Conservation (phyloP, 2,888 invertebrate species). For the Tridacna crocea region DNA sequence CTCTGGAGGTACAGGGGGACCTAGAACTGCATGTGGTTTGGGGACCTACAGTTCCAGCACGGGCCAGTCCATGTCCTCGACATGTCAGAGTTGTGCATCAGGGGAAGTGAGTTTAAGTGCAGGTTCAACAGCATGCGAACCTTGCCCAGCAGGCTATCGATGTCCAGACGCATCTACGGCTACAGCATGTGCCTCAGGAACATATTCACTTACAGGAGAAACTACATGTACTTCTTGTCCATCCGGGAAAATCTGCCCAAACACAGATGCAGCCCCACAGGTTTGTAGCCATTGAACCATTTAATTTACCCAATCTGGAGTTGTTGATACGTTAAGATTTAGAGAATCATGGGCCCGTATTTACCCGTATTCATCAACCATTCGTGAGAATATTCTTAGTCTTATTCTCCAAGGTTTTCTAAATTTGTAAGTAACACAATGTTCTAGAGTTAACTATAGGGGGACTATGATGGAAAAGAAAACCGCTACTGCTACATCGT, state of each 20-base stretch:
- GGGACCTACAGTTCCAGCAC: slow-evolving; percentile 67
- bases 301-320: neutral
- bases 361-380: no score
- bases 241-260: slow-evolving; percentile 72
- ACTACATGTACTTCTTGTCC: slow-evolving; percentile 76
- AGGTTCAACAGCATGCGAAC: slow-evolving; percentile 70
- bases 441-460: no score
- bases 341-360: no score
- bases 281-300: slow-evolving; percentile 41
- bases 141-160: slow-evolving; percentile 77
- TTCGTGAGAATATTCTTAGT: no score
- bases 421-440: no score
- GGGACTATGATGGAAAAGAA: no score
- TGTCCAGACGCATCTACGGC: slow-evolving; percentile 63
- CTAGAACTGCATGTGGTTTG: slow-evolving; percentile 59
- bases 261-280: slow-evolving; percentile 56
- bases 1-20: slow-evolving; percentile 12
- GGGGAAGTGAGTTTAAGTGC: slow-evolving; percentile 59
- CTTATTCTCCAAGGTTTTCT: no score
- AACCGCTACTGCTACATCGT: no score
- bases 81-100: slow-evolving; percentile 65
- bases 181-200: slow-evolving; percentile 67
- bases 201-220: slow-evolving; percentile 73
- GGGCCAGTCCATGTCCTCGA: slow-evolving; percentile 40
- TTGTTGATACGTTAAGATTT: no score